Conservation (phyloP, 2,113 vertebrate species). For the Dolichotis patagonum region DNA sequence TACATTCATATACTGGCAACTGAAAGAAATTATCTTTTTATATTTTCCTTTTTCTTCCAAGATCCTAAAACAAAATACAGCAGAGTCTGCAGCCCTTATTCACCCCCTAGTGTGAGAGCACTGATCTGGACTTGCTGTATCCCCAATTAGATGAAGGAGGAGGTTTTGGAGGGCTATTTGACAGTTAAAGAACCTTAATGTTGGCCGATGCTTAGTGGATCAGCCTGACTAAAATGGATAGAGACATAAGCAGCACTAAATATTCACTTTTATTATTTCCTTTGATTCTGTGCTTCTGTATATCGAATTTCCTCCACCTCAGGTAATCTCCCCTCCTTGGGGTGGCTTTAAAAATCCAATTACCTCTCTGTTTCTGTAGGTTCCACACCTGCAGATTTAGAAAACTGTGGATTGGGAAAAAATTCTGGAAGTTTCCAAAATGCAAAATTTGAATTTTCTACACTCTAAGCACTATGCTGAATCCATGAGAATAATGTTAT, state of each 20-base stretch:
- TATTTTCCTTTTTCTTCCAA: constrained; percentile 2
- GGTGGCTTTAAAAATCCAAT: not conserved
- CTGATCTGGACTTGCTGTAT: not conserved
- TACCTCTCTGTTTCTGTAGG: not conserved
- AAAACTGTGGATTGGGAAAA: not conserved
- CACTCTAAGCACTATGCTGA: not conserved
- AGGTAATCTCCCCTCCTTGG: not conserved
- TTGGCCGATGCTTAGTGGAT: not conserved
- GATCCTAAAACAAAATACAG: constrained; percentile 24
- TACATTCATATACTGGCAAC: not conserved
- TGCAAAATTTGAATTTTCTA: not conserved
- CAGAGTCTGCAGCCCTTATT: not conserved
- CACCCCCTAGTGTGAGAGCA: not conserved
- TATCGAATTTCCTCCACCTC: not conserved
- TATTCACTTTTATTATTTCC: not conserved
- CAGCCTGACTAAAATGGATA: not conserved
- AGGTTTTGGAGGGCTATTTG: not conserved
- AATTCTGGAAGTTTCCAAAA: not conserved
- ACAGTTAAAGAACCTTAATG: not conserved
- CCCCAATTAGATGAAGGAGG: not conserved
- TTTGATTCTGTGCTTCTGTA: not conserved
- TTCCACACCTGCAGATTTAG: not conserved
- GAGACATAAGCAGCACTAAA: not conserved
- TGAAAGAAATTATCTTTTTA: constrained; percentile 1
- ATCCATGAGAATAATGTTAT: not conserved